These are phyloP conservation scores for Emydoidea blandingii DNA, from an alignment of 2,797 vertebrate species.

Conservation along the genomic window DNA sequence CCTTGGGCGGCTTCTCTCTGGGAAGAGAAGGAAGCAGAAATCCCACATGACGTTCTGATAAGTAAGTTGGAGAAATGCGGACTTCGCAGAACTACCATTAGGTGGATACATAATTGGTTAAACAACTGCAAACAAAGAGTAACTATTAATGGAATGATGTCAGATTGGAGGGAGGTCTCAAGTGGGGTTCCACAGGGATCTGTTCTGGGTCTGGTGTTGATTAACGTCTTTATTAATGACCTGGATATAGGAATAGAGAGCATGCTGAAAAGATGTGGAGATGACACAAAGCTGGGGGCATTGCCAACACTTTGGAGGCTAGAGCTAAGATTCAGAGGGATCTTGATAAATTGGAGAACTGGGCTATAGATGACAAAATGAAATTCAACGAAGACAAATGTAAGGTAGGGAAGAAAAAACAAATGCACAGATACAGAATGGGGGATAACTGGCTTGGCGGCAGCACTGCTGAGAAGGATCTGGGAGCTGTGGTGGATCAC, in stretches of 20 bases:
- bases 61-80: neutral
- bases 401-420: neutral
- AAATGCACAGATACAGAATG: neutral
- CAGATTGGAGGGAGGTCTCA: neutral
- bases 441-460: neutral
- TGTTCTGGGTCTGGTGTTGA: neutral
- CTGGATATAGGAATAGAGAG: neutral
- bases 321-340: neutral
- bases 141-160: neutral
- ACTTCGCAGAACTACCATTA: neutral
- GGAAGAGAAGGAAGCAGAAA: neutral
- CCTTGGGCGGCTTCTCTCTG: neutral
- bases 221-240: neutral
- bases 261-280: neutral
- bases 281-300: neutral
- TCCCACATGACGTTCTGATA: neutral
- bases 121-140: neutral
- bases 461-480: neutral
- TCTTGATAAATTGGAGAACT: neutral
- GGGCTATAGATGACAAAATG: neutral
- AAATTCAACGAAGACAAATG: neutral
- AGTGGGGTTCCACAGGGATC: neutral
- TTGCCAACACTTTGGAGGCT: neutral
- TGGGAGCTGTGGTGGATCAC: neutral
- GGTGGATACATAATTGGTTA: neutral